Conservation (phyloP, 2,797 vertebrate genomes). For the Syngnathus rostellatus region DNA sequence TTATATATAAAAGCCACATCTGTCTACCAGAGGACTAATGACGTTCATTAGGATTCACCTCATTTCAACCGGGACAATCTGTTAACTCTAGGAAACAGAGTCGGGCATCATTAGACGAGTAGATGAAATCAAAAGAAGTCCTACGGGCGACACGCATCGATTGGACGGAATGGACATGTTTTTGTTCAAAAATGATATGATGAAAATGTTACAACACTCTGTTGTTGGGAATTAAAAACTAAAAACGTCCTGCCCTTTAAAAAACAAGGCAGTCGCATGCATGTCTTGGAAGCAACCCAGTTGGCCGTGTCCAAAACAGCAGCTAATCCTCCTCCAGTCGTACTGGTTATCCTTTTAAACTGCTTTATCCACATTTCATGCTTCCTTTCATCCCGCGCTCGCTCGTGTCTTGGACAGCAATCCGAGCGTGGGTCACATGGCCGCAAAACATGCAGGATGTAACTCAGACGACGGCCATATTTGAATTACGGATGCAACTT, state of each 20-base stretch:
- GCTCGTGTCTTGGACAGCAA: conserved; percentile 8
- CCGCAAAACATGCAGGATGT: conserved; percentile 13
- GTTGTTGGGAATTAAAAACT: neutral
- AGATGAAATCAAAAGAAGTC: neutral
- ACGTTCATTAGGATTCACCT: neutral
- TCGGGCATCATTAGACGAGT: neutral
- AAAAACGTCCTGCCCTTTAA: neutral
- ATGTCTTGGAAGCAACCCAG: conserved; percentile 22
- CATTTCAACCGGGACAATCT: too few relatives aligned
- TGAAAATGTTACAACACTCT: neutral
- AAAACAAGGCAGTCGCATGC: conserved; percentile 11
- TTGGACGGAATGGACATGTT: neutral
- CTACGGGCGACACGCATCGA: neutral
- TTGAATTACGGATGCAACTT: neutral
- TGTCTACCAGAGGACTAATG: neutral
- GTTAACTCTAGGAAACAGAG: neutral
- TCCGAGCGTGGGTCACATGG: conserved; percentile 20
- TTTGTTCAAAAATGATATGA: conserved; percentile 2
- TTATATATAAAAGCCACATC: neutral
- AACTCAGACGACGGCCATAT: conserved; percentile 5
- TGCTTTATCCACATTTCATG: conserved; percentile 43
- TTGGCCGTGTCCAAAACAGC: conserved; percentile 20
- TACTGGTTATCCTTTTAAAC: conserved; percentile 43
- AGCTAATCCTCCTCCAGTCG: conserved; percentile 42
- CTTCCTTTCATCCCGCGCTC: conserved; percentile 30